These are phyloP conservation scores for Macrosiphum euphorbiae DNA, from an alignment of 2,888 invertebrate species.

Conservation along the genomic window DNA sequence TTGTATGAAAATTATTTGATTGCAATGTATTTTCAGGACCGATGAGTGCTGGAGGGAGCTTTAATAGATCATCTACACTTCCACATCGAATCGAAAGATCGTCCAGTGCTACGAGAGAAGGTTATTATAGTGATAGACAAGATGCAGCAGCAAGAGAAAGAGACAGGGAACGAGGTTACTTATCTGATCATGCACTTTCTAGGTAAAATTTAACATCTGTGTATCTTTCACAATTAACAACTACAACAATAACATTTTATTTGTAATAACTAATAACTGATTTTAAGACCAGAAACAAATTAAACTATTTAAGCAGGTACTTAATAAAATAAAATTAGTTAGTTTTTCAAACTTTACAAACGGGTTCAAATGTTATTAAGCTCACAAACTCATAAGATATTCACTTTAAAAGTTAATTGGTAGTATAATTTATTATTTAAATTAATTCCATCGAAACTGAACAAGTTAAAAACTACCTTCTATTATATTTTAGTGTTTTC, in stretches of 20 bases:
- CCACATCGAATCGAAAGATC: conserved; percentile 81
- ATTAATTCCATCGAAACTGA: not conserved
- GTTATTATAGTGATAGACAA: conserved; percentile 91
- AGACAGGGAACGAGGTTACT: conserved; percentile 74
- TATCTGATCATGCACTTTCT: conserved; percentile 65
- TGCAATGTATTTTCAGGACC: conserved; percentile 70
- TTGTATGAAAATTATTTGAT: not conserved
- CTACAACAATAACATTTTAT: not conserved
- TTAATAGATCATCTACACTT: conserved; percentile 86
- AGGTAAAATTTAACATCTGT: conserved; percentile 34
- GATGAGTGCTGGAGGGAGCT: conserved; percentile 77
- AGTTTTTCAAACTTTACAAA: not conserved
- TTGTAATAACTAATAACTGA: not conserved
- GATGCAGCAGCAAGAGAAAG: conserved; percentile 80
- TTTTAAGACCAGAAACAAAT: not conserved
- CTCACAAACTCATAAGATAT: not conserved
- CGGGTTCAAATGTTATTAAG: not conserved
- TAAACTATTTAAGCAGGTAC: not conserved
- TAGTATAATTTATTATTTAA: not conserved
- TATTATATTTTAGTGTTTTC: conserved; percentile 9
- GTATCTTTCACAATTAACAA: not conserved
- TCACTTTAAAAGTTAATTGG: not conserved
- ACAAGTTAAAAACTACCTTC: not conserved
- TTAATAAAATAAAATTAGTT: not conserved
- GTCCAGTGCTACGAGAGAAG: conserved; percentile 75